Evolutionary conservation across 2,113 vertebrate species (phyloP).

Genomic region (Cyprinodon brontotheroides): DNA sequence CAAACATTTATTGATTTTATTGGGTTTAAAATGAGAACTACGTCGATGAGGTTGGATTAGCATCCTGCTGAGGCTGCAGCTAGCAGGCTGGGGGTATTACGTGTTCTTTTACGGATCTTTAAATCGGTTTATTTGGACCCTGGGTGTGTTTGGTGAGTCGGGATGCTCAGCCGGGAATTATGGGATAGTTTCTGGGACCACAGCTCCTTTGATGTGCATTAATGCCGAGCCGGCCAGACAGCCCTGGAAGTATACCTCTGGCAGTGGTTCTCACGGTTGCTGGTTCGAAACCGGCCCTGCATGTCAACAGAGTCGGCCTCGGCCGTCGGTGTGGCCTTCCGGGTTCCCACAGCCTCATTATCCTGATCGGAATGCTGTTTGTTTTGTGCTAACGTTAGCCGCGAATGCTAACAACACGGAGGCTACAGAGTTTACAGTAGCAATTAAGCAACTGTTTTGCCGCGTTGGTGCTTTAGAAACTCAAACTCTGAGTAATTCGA

Average conservation of each 20-base stretch:
- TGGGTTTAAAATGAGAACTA: no score
- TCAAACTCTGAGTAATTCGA: not conserved
- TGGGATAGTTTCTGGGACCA: not conserved
- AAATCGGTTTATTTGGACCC: not conserved
- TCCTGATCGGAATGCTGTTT: constrained; percentile 17
- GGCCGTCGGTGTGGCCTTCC: constrained; percentile 45
- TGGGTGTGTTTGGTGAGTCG: not conserved
- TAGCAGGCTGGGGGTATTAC: not conserved
- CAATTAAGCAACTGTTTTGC: not conserved
- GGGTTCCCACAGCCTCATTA: constrained; percentile 26
- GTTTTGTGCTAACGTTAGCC: constrained; percentile 9
- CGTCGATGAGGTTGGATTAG: constrained; percentile 2
- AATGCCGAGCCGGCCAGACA: not conserved
- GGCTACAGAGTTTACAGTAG: not conserved
- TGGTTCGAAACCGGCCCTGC: not conserved
- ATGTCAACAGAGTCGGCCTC: constrained; percentile 10
- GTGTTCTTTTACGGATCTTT: not conserved
- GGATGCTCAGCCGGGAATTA: not conserved
- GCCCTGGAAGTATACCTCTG: not conserved
- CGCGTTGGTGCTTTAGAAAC: not conserved
- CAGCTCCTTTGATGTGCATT: constrained; percentile 1
- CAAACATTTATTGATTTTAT: not conserved
- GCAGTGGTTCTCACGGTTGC: not conserved
- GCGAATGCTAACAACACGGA: not conserved
- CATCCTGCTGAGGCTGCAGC: constrained; percentile 20